phyloP scores from a whole-genome alignment of 2,888 invertebrate species.

The Penaeus monodon region DNA sequence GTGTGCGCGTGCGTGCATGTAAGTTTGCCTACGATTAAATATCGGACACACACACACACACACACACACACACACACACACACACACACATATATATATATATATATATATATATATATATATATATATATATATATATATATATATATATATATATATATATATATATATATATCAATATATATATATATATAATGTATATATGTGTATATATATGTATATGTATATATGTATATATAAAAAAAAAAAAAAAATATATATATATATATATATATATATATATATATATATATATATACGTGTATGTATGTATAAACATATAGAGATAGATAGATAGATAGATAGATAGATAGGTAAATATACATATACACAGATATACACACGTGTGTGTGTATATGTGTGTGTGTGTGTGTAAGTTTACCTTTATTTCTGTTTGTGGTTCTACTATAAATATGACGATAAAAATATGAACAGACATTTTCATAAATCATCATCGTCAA shows the following conservation, averaged over 20 bases:
- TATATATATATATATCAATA: slow-evolving; percentile 11
- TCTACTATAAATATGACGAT: too few species aligned
- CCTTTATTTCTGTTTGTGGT: not conserved
- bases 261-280: slow-evolving; percentile 10
- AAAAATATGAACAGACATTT: too few species aligned
- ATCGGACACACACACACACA: not conserved
- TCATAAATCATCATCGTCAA: too few species aligned
- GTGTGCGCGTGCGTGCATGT: not conserved
- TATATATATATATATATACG: slow-evolving; percentile 6
- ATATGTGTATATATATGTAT: too few species aligned
- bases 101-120: not conserved
- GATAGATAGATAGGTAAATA: too few species aligned
- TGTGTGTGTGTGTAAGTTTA: not conserved
- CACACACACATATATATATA: not conserved
- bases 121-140: not conserved
- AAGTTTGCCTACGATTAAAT: not conserved
- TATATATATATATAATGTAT: slow-evolving; percentile 8
- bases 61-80: not conserved
- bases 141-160: slow-evolving; percentile 1
- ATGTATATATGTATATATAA: not conserved
- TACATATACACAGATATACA: not conserved
- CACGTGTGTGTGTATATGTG: not conserved
- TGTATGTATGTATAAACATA: slow-evolving; percentile 21
- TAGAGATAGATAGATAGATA: not conserved
- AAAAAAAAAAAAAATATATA: slow-evolving; percentile 1